Evolutionary conservation across 2,113 vertebrate genomes (phyloP).

Genomic region (Grantiella picta): DNA sequence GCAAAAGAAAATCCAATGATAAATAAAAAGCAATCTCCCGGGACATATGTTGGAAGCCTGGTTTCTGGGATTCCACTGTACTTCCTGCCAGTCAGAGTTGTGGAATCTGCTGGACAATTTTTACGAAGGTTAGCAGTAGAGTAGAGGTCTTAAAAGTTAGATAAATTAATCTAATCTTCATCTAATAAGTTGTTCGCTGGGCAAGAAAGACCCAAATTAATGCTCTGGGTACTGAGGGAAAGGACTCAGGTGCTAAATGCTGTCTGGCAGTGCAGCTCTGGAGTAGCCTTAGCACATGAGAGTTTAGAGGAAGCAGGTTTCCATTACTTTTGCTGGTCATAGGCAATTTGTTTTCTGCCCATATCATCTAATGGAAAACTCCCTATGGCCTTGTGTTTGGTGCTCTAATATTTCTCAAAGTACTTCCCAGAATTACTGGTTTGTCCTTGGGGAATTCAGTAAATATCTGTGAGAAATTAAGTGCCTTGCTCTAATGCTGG

Average conservation of each 20-base stretch:
- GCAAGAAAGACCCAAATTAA: neutral
- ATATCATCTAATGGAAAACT: neutral
- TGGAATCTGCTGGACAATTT: neutral
- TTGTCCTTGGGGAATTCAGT: neutral
- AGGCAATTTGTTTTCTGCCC: slow-evolving; percentile 8
- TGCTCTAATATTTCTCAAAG: neutral
- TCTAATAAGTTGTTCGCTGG: neutral
- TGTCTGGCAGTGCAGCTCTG: neutral
- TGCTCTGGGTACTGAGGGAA: neutral
- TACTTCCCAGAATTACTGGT: neutral
- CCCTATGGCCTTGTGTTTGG: neutral
- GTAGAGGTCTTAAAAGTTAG: neutral
- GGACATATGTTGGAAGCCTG: neutral
- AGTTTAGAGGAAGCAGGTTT: neutral
- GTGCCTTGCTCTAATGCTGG: neutral
- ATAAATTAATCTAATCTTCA: slow-evolving; percentile 9
- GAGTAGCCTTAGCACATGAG: neutral
- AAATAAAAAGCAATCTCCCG: neutral
- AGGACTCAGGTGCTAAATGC: neutral
- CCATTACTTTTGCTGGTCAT: neutral
- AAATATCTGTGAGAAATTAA: neutral
- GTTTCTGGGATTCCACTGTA: neutral
- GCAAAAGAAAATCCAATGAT: neutral
- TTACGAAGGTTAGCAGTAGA: neutral
- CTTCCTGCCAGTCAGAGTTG: neutral